Conservation (phyloP, 1,140 invertebrate species). For the Hestina assimilis region DNA sequence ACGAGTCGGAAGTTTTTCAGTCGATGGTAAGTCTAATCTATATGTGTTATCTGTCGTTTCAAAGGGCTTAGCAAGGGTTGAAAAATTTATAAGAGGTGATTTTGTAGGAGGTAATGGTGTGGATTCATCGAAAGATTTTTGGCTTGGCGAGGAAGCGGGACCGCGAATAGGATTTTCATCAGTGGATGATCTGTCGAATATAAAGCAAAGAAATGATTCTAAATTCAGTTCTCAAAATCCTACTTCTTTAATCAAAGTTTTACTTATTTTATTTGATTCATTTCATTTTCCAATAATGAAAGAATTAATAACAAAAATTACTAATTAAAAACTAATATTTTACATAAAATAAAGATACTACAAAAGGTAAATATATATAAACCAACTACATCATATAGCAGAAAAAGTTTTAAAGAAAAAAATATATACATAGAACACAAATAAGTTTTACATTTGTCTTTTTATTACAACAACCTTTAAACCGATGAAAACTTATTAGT, state of each 20-base stretch:
- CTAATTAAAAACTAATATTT: neutral
- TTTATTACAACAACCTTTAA: slow-evolving; percentile 42
- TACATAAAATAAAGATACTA: slow-evolving; percentile 56
- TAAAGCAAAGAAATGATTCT: slow-evolving; percentile 74
- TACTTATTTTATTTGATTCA: neutral
- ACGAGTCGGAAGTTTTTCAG: slow-evolving; percentile 49
- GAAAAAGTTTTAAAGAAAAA: slow-evolving; percentile 21
- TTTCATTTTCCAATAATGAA: neutral
- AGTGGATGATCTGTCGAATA: slow-evolving; percentile 79
- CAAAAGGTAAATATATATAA: slow-evolving; percentile 52
- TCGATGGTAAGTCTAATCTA: slow-evolving; percentile 49
- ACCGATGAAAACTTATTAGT: slow-evolving; percentile 33
- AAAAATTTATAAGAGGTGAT: slow-evolving; percentile 59
- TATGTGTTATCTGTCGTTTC: slow-evolving; percentile 66
- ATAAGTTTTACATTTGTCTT: slow-evolving; percentile 4
- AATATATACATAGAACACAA: slow-evolving; percentile 12
- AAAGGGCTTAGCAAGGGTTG: slow-evolving; percentile 70
- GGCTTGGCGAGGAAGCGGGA: slow-evolving; percentile 51
- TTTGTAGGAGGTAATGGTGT: slow-evolving; percentile 43
- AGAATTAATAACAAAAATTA: neutral
- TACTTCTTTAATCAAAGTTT: neutral
- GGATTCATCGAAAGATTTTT: slow-evolving; percentile 48
- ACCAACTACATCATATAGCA: slow-evolving; percentile 18
- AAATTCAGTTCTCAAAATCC: slow-evolving; percentile 30
- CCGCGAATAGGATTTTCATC: slow-evolving; percentile 71